Percentiles rank a stretch among this genome's conserved stretches.
Conservation (phyloP, 1,140 invertebrate species). For the Sipha flava region DNA sequence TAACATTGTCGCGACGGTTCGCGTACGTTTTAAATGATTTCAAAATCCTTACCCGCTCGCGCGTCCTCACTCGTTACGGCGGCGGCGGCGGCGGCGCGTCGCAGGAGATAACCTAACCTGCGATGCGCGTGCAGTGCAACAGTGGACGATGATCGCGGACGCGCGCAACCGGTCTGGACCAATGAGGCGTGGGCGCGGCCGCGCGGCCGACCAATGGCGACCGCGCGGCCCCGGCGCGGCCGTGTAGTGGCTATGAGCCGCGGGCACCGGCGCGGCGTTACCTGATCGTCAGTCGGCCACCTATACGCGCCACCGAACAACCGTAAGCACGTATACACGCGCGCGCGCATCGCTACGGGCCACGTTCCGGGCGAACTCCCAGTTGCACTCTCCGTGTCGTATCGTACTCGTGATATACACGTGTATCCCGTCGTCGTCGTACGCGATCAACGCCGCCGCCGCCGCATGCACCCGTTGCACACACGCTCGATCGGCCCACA, state of each 20-base stretch:
- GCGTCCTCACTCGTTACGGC: no score
- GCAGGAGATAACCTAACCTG: background rate
- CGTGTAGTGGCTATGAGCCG: background rate
- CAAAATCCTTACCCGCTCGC: no score
- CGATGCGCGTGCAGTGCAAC: no score
- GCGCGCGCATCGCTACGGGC: background rate
- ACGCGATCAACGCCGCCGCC: background rate
- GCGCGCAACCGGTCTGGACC: background rate
- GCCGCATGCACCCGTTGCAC: no score
- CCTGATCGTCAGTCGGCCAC: constrained; percentile 27
- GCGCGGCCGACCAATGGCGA: constrained; percentile 9
- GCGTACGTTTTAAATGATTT: no score
- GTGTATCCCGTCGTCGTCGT: background rate
- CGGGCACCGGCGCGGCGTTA: constrained; percentile 15
- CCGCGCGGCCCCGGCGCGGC: background rate
- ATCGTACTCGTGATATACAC: no score
- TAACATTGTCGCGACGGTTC: no score
- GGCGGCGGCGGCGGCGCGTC: background rate
- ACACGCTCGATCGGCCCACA: no score
- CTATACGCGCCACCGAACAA: constrained; percentile 7
- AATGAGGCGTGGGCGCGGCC: constrained; percentile 20
- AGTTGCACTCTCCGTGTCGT: no score
- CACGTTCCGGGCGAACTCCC: background rate
- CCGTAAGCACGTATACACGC: background rate
- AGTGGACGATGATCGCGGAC: no score